These are phyloP conservation scores for Muntiacus muntjak DNA, from an alignment of 2,113 vertebrate species.

Conservation along the genomic window DNA sequence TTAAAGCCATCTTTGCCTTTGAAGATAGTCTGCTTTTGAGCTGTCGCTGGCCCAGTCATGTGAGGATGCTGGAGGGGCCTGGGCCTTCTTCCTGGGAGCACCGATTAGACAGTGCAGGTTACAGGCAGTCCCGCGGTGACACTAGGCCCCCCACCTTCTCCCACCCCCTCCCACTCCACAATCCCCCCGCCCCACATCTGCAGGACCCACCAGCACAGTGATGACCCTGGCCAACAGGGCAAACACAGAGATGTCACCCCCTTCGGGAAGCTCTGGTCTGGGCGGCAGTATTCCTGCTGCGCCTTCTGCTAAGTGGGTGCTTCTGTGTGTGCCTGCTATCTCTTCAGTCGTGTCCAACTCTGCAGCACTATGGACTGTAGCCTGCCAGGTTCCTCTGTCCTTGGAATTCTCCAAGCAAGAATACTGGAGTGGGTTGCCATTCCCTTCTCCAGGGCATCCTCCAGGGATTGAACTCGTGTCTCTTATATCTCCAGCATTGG, in stretches of 20 bases:
- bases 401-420: background rate
- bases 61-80: too few relatives aligned
- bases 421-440: background rate
- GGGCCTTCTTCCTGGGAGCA: background rate
- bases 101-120: background rate
- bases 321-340: accelerated
- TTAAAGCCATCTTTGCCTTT: slow-evolving; percentile 8
- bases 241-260: background rate
- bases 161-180: background rate
- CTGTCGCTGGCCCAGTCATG: background rate
- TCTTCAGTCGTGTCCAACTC: background rate
- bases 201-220: accelerated
- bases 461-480: accelerated
- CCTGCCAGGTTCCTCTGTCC: background rate
- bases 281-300: too few relatives aligned
- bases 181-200: background rate
- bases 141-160: background rate
- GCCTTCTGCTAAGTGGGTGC: background rate
- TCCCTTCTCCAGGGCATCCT: background rate
- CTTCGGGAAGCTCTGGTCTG: background rate
- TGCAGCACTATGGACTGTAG: background rate
- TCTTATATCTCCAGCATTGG: background rate
- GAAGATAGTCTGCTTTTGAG: background rate
- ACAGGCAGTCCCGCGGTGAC: background rate
- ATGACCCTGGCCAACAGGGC: background rate